Base-by-base conservation (phyloP, 2,797 vertebrate genomes). In the Erethizon dorsatum region DNA sequence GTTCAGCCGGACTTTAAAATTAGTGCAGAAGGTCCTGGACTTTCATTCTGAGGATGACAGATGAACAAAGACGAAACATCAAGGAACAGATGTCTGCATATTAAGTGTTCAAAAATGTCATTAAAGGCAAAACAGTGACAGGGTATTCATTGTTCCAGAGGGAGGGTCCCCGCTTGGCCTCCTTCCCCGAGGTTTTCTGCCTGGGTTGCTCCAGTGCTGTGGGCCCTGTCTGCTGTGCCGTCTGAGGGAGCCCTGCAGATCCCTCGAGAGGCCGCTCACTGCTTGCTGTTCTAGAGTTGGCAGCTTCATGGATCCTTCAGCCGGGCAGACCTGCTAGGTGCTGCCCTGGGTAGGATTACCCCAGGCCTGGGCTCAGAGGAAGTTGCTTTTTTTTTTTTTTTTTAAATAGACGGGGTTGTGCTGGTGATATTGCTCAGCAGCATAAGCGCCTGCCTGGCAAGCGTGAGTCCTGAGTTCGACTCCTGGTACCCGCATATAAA, bases 21-120 rank as follows among this genome's bases (percentile, higher is more conserved):
- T 0, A 6, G 77, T 45, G 6, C 71, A 47, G 98, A 98, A 95
- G 97, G 85, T 87, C 94, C 98, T 45, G 97, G 98, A 78, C 97
- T 99, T 22, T 96, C 98, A 0, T 99, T 99, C 92, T 99, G 98
- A 99, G 90, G 89, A 3, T 54, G 85, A 78, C 83, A 96, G 97
- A 95, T 77, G 96, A 87, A 63, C 90, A 92, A 91, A 97, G 97
- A 96, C n/a, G 80, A 83, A 77, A 17, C 63, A 3, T 57, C 88
- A 33, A 90, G 84, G 79, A 97, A 28, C 84, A 95, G 41, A 82
- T 91, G 89, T 96, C 88, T 91, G 31, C 24, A 33, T 57, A 85
- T 73, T 56, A 18, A 83, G 5, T 73, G 52, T 82, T 92, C 80
- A 22, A 82, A 71, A 97, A 4, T 24, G 54, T 20, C 65, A 84